phyloP scores from a whole-genome alignment of 2,797 vertebrate genomes.

The Aselliscus stoliczkanus region DNA sequence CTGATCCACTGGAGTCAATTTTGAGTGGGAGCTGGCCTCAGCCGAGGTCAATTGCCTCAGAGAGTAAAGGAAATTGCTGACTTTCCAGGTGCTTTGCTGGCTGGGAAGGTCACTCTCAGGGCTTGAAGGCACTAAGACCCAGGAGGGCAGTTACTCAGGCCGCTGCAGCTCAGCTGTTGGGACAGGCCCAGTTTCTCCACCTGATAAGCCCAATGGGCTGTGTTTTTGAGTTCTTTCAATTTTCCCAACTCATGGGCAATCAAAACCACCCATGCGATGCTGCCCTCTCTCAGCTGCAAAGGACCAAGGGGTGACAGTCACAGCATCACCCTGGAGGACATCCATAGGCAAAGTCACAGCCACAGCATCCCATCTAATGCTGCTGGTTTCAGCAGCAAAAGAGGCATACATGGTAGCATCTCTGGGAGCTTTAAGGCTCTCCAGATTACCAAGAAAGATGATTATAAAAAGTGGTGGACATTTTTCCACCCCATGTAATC shows the following conservation, averaged over 20 bases:
- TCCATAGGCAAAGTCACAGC: background rate
- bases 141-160: background rate
- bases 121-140: background rate
- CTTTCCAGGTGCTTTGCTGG: background rate
- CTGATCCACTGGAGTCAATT: background rate
- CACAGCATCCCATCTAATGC: background rate
- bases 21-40: background rate
- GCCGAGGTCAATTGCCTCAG: background rate
- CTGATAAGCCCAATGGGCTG: too few species aligned
- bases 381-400: background rate
- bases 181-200: too few species aligned
- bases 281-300: background rate
- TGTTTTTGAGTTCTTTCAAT: background rate
- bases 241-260: background rate
- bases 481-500: background rate
- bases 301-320: background rate
- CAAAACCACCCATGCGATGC: background rate
- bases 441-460: background rate
- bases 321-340: background rate
- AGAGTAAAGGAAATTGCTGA: background rate
- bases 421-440: background rate
- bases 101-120: background rate
- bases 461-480: background rate
- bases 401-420: background rate
- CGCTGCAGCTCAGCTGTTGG: background rate